These are phyloP conservation scores for Cathartes aura DNA, from an alignment of 2,113 vertebrate species.

Conservation along the genomic window DNA sequence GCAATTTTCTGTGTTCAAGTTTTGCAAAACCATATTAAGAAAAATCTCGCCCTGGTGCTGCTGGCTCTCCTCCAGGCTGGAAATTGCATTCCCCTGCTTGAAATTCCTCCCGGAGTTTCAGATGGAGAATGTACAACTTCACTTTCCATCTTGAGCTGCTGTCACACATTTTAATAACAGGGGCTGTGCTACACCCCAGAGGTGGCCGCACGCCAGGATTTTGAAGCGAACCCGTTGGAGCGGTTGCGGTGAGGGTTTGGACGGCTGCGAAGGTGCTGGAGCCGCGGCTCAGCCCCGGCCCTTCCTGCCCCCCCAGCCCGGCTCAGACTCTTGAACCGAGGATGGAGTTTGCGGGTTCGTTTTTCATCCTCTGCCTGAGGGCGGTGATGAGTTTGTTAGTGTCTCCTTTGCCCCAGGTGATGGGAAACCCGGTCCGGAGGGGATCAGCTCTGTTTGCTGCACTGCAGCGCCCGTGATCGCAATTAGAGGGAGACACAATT, in stretches of 20 bases:
- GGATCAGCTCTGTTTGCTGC: neutral
- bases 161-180: constrained; percentile 59
- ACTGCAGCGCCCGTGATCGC: fast-evolving
- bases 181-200: constrained; percentile 43
- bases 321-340: neutral
- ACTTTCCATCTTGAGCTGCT: constrained; percentile 50
- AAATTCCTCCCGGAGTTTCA: constrained; percentile 61
- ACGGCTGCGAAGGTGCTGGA: neutral
- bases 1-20: neutral
- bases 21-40: constrained; percentile 55
- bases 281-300: neutral
- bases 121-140: constrained; percentile 64
- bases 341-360: fast-evolving
- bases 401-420: neutral
- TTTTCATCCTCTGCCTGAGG: neutral
- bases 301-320: neutral
- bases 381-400: fast-evolving
- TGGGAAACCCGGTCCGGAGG: fast-evolving
- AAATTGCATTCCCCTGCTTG: constrained; percentile 66
- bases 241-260: neutral
- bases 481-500: fast-evolving
- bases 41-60: constrained; percentile 54
- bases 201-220: neutral
- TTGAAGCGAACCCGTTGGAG: neutral
- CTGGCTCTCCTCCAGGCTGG: constrained; percentile 64